Base-by-base conservation (phyloP, 2,888 invertebrate genomes). In the Drosophila meridionalis region DNA sequence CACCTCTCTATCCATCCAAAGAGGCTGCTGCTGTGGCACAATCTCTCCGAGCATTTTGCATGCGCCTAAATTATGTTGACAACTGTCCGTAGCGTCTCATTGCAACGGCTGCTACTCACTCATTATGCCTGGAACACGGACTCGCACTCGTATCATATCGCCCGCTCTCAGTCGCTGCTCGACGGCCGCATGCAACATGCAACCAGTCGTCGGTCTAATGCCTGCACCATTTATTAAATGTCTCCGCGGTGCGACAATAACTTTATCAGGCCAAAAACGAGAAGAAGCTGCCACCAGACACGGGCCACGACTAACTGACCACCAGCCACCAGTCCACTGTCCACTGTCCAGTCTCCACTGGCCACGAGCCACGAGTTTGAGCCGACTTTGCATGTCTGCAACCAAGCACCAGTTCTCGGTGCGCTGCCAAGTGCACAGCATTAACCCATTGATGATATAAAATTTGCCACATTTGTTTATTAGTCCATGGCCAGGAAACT, bases 61-160 rank as follows among this genome's bases (percentile, higher is more conserved):
- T 89, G 90, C 84, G 90, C 86, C 86, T 90, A 91, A 90, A 85
- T 91, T 90, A 90, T 90, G 90, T 87, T 90, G 92, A 91, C 90
- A 91, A 83, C 90, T 90, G 80, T 89, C 87, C 81, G 90, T 83
- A 78, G 80, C 82, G 77, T 90, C 86, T 89, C 88, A 82, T 80
- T 84, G 89, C 89, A 68, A 79, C 63, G 73, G 73, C 81, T 86
- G 90, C 85, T 86, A 89, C 86, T 91, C 89, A 91, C 87, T 90
- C 89, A 91, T 90, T 91, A 91, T 90, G 90, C 82, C 79, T 76
- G 76, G 57, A 74, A 81, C 78, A 81, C 60, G 78, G 73, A 57
- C 78, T 77, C 82, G 76, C 87, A 82, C 84, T 75, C 83, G 88
- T 91, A 91, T 91, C 92, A 91, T 84, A 90, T 89, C 87, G 83